Percentiles rank a stretch among this genome's conserved stretches.
These are phyloP conservation scores for Protodeltote pygarga DNA, from an alignment of 2,888 invertebrate genomes.

Conservation along the genomic window DNA sequence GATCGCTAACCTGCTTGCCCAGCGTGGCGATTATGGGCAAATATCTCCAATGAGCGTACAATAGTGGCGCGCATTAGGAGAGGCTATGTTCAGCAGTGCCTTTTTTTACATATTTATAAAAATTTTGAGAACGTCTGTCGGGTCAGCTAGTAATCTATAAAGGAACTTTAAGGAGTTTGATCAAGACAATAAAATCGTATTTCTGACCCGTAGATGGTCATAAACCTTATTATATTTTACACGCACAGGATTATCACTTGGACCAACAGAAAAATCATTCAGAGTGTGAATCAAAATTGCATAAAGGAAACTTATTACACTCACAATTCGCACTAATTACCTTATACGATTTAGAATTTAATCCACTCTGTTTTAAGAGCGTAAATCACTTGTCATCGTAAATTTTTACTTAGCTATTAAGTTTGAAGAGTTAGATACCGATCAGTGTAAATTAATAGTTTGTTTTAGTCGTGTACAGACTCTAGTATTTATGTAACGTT, in stretches of 20 bases:
- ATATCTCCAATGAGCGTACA: no score
- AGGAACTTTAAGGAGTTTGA: no score
- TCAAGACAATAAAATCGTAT: no score
- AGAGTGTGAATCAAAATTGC: constrained; percentile 38
- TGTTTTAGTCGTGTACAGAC: constrained; percentile 5
- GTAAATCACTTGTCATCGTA: constrained; percentile 10
- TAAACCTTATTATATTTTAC: neutral
- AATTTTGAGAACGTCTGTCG: no score
- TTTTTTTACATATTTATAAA: no score
- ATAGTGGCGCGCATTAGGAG: no score
- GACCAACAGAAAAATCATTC: constrained; percentile 35
- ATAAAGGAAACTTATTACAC: constrained; percentile 31
- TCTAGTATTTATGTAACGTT: constrained; percentile 7
- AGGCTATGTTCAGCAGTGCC: no score
- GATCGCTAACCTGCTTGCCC: no score
- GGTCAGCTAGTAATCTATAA: no score
- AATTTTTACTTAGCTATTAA: neutral
- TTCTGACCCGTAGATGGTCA: no score
- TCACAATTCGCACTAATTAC: constrained; percentile 15
- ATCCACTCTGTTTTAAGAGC: constrained; percentile 2
- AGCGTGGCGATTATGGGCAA: no score
- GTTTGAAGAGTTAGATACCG: neutral
- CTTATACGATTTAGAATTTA: constrained; percentile 4
- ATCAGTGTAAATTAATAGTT: constrained; percentile 9
- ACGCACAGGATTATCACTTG: constrained; percentile 9